Evolutionary conservation across 2,797 vertebrate species (phyloP).

Genomic region (Melanotaenia nigrans): DNA sequence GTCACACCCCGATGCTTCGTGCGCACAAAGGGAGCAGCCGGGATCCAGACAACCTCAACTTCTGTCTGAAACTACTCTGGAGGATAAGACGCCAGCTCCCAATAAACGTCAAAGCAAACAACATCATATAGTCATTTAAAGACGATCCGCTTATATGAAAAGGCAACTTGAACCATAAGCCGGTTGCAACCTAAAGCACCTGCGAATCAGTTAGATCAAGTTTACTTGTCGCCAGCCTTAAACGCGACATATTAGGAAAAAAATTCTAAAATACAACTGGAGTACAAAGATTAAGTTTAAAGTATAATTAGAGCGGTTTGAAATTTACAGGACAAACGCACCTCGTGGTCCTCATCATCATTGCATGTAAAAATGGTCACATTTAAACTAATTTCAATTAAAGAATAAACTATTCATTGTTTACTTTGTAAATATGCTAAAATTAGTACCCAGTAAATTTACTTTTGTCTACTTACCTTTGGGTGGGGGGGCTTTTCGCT

Average conservation of each 20-base stretch:
- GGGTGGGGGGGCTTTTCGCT: constrained; percentile 81
- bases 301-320: neutral
- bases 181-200: constrained; percentile 50
- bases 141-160: neutral
- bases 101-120: neutral
- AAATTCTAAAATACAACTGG: neutral
- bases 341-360: constrained; percentile 56
- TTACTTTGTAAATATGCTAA: neutral
- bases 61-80: neutral
- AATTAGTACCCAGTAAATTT: neutral
- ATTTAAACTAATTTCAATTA: neutral
- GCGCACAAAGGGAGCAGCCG: constrained; percentile 78
- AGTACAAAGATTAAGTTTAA: neutral
- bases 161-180: constrained; percentile 13
- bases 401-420: neutral
- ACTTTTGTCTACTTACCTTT: constrained; percentile 78
- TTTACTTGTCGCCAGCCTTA: neutral
- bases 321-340: constrained; percentile 65
- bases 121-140: neutral
- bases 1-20: constrained; percentile 86
- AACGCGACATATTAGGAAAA: neutral
- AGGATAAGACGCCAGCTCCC: rapidly evolving
- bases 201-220: constrained; percentile 1
- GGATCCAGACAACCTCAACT: constrained; percentile 45
- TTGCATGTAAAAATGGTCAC: neutral